Conservation (phyloP, 2,797 vertebrate species). For the Mus spretus region DNA sequence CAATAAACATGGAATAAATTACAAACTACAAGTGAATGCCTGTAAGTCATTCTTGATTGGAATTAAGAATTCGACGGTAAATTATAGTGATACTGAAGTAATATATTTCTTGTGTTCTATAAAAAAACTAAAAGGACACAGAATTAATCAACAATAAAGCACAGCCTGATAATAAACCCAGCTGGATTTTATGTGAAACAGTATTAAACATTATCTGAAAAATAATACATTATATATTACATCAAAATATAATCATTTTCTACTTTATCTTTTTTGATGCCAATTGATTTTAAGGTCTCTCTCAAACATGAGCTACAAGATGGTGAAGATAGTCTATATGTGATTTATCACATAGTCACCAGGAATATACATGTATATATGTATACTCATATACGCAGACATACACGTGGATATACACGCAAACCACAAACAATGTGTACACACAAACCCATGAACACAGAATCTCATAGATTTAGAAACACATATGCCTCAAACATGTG, state of each 20-base stretch:
- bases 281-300: neutral
- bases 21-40: neutral
- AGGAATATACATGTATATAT: too few species aligned
- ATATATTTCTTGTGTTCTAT: neutral
- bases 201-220: neutral
- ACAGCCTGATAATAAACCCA: conserved; percentile 6
- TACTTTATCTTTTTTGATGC: neutral
- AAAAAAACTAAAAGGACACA: neutral
- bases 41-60: neutral
- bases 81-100: neutral
- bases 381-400: neutral
- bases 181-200: neutral
- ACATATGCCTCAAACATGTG: neutral
- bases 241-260: neutral
- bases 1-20: conserved; percentile 28
- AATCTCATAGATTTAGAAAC: too few species aligned
- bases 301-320: neutral
- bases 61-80: conserved; percentile 49
- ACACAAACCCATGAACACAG: neutral
- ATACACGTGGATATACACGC: neutral
- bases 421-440: neutral
- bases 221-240: neutral
- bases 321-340: neutral
- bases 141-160: neutral
- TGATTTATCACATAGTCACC: neutral